Evolutionary conservation across 2,113 vertebrate genomes (phyloP), one percentile per base, ranked within the genome.

Genomic region (Centrocercus urophasianus): DNA sequence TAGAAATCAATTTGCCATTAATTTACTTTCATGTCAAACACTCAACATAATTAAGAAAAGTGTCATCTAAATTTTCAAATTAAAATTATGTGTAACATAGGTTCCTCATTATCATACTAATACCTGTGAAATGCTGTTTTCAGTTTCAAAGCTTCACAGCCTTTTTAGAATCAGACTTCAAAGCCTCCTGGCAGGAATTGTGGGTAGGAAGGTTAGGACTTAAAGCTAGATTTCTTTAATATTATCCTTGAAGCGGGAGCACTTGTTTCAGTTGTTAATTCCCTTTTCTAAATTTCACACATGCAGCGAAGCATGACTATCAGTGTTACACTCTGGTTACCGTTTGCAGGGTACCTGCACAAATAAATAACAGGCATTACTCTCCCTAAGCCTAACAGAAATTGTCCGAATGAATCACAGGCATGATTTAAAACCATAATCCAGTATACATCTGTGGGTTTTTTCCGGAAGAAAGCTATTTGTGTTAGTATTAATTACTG

Each of bases 21-120:
- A 96, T 94, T 96, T 96, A 78, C 87, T 96, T 95, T 91, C 65
- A 86, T 89, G 94, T 93, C 95, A 97, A 93, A 95, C 89, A 95
- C 74, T 92, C 80, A 67, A 88, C 70, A 95, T 95, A 96, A 97
- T 97, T 96, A 96, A 94, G 60, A 11, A 30, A 94, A 96, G 90
- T 96, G 96, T 93, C 95, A 94, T 84, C 89, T 96, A 94, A 95
- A 96, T 63, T 95, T 96, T 70, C 93, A 91, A 89, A 95, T 96
- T 95, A 96, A 93, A 86, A 86, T 73, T 20, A 86, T 79, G 69
- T 71, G 67, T 93, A 86, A 96, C 95, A 74, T 34, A 92, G 84
- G 47, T 43, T 94, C 72, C 54, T 95, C 89, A 96, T 96, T 94
- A 95, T 90, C 77, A 90, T 90, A 70, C 80, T 95, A 90, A 96